A percentile compares a stretch with the other conserved stretches of the same genome.
Conservation (phyloP, 2,113 vertebrate species). For the Elephantulus edwardii region DNA sequence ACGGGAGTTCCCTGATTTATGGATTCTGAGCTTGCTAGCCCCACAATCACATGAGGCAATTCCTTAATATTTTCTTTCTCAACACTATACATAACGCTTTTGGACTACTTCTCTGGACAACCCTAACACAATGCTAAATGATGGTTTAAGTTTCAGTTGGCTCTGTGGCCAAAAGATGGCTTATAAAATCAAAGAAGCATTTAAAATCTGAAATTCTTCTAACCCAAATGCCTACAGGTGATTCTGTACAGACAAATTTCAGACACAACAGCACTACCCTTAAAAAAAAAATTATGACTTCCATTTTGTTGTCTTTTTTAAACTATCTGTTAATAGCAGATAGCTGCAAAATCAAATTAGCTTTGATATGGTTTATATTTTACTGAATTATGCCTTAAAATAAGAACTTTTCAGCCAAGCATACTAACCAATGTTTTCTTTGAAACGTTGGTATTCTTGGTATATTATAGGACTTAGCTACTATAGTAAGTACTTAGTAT, state of each 20-base stretch:
- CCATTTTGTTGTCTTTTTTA: constrained; percentile 20
- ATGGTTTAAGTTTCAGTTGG: neutral
- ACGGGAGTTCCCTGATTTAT: neutral
- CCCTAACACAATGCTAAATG: neutral
- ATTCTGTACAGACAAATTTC: no score
- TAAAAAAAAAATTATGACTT: constrained; percentile 13
- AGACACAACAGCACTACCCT: neutral
- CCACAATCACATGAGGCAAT: neutral
- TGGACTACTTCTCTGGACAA: neutral
- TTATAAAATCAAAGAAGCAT: no score
- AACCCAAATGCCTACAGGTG: neutral
- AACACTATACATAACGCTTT: neutral
- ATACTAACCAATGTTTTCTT: constrained; percentile 8
- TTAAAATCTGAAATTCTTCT: constrained; percentile 25
- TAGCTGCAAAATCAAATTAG: constrained; percentile 22
- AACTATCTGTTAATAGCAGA: neutral
- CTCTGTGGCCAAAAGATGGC: neutral
- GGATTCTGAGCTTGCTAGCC: neutral
- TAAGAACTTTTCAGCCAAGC: neutral
- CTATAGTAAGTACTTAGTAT: neutral
- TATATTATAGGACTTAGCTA: neutral
- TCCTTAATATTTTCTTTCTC: neutral
- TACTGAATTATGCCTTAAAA: constrained; percentile 40
- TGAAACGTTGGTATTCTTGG: constrained; percentile 34
- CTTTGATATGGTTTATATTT: constrained; percentile 2